A percentile compares a stretch with the other conserved stretches of the same genome.
Evolutionary conservation across 2,113 vertebrate species (phyloP).

Genomic region (Pluvianellus socialis): DNA sequence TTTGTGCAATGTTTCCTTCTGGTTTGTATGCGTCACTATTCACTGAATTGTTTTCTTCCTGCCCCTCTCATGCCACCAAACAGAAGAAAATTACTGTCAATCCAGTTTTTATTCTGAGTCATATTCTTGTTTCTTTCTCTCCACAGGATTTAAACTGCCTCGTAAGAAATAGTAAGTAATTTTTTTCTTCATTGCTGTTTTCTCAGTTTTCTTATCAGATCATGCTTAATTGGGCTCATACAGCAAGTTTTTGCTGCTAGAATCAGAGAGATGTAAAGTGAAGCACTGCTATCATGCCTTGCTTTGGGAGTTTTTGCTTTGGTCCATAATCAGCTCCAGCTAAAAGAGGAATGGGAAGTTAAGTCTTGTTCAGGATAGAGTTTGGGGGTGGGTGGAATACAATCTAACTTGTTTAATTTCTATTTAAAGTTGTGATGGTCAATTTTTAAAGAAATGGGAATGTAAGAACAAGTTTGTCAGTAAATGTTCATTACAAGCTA

Average conservation of each 20-base stretch:
- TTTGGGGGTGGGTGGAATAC: neutral
- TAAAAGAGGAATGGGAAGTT: neutral
- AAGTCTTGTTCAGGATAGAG: neutral
- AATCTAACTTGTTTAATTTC: neutral
- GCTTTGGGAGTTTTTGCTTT: neutral
- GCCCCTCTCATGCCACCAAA: neutral
- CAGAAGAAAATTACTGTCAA: neutral
- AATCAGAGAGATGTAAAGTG: neutral
- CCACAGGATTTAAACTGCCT: constrained; percentile 72
- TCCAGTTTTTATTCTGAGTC: constrained; percentile 8
- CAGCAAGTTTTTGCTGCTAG: neutral
- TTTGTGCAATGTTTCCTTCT: neutral
- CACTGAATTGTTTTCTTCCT: neutral
- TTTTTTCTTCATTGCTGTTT: neutral
- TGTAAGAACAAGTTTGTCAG: neutral
- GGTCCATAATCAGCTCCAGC: neutral
- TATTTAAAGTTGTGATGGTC: neutral
- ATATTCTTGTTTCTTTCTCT: constrained; percentile 27
- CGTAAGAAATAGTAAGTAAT: constrained; percentile 75
- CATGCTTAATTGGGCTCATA: neutral
- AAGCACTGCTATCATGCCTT: neutral
- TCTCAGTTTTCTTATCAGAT: neutral
- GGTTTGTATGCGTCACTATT: fast-evolving
- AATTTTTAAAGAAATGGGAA: neutral
- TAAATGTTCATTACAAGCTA: neutral